phyloP scores from a whole-genome alignment of 2,113 vertebrate species.

The Beaufortia kweichowensis region DNA sequence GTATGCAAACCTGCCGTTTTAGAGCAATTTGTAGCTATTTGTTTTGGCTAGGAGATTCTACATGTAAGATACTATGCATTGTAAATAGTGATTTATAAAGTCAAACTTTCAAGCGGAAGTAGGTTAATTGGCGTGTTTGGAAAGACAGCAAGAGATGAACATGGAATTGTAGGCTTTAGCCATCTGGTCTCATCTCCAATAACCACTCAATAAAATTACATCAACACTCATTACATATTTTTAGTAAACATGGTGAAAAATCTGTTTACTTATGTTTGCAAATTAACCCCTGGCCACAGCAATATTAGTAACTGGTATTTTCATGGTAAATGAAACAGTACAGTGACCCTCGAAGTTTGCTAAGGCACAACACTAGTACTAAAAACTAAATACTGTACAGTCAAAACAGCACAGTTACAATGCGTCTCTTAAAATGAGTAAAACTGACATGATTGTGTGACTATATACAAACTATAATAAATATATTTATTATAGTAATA shows the following conservation, averaged over 20 bases:
- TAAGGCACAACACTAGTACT: background rate
- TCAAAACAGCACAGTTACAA: background rate
- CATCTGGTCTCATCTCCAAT: background rate
- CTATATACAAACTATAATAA: too few relatives aligned
- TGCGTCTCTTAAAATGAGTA: too few relatives aligned
- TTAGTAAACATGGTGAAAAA: background rate
- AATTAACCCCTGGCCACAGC: background rate
- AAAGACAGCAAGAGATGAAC: slow-evolving; percentile 9
- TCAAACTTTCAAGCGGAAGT: slow-evolving; percentile 28
- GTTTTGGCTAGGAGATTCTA: slow-evolving; percentile 35
- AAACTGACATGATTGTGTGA: too few relatives aligned
- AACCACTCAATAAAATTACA: slow-evolving; percentile 19
- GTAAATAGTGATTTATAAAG: slow-evolving; percentile 39
- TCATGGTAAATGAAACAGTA: background rate
- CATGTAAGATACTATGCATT: slow-evolving; percentile 19
- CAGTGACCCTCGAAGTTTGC: background rate
- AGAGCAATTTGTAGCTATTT: slow-evolving; percentile 40
- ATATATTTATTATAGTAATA: too few relatives aligned
- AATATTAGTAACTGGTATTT: background rate
- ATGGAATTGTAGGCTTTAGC: slow-evolving; percentile 14
- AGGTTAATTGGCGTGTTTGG: slow-evolving; percentile 43
- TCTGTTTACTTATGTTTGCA: slow-evolving; percentile 4
- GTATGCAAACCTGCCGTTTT: slow-evolving; percentile 33
- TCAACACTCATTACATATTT: background rate
- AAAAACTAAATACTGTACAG: background rate